Evolutionary conservation across 2,113 vertebrate species (phyloP), one percentile per base, ranked within the genome.

Genomic region (Corythaeola cristata): DNA sequence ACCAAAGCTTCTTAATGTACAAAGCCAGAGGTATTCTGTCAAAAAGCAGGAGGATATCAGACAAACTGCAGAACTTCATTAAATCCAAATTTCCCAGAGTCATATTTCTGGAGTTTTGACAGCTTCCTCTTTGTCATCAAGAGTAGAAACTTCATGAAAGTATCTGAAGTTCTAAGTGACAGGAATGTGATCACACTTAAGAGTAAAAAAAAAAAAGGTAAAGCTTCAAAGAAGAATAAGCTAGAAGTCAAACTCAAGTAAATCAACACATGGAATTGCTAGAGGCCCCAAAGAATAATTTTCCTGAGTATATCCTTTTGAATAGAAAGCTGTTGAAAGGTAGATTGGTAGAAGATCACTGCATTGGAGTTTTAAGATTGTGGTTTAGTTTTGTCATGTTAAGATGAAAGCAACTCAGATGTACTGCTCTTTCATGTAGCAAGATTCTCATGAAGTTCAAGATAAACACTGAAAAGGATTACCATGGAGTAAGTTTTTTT

Each of bases 141-240:
- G 79, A 53, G 22, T 2, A 87, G 66, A 82, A 67, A 85, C 77
- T 44, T 77, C 81, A 56, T 81, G 15, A 41, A 94, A 80, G 76
- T 47, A 35, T 83, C 85, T 88, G 82, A 92, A 96, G 78, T 94
- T 95, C 30, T 82, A 83, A 96, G 90, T 85, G 83, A 85, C 80
- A 93, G 66, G 77, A 92, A 95, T 84, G 45, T 73, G 94, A 93
- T 95, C 80, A 88, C 67, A 69, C 77, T 90, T 72, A 71, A 23
- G 76, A 79, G 33, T 12, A 89, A 87, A 63, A 44, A 44, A 76
- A 75, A 59, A 83, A 77, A 96, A 96, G 74, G 18, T 93, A 37
- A 39, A 80, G 66, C 84, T 96, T 96, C 88, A 95, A 96, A 96
- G 94, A 69, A 78, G 96, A 96, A 49, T n/a, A 89, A 73, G 35